Evolutionary conservation across 2,113 vertebrate genomes (phyloP).

Genomic region (Sterna hirundo): DNA sequence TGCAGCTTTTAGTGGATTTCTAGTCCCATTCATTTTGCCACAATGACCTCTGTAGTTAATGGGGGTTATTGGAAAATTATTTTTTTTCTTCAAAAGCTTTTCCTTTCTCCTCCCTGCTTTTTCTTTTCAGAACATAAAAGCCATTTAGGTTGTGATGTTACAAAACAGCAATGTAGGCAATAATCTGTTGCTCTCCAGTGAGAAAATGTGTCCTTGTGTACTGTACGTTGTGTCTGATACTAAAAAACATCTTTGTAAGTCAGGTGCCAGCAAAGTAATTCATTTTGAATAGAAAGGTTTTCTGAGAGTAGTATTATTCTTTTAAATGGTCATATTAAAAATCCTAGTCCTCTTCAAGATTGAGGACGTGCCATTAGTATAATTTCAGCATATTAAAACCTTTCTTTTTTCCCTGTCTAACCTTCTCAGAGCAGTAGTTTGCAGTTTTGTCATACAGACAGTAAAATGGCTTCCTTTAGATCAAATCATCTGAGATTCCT

Average conservation of each 20-base stretch:
- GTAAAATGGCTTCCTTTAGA: background rate
- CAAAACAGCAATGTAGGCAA: constrained; percentile 63
- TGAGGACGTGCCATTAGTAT: background rate
- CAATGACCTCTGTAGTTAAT: constrained; percentile 76
- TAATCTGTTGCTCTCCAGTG: constrained; percentile 45
- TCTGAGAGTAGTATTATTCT: constrained; percentile 11
- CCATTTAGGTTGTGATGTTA: constrained; percentile 72
- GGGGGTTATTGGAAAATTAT: constrained; percentile 71
- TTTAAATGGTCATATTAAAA: constrained; percentile 30
- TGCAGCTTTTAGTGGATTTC: constrained; percentile 77
- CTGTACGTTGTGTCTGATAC: background rate
- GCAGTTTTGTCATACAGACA: background rate
- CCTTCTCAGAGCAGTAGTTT: background rate
- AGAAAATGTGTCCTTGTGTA: constrained; percentile 37
- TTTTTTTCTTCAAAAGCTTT: constrained; percentile 67
- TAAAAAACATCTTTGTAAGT: background rate
- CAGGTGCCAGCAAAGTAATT: constrained; percentile 14
- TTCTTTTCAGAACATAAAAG: constrained; percentile 71
- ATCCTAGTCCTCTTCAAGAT: background rate
- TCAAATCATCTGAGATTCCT: background rate
- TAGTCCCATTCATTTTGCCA: constrained; percentile 74
- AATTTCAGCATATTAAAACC: constrained; percentile 15
- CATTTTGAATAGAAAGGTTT: constrained; percentile 1
- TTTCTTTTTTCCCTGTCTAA: background rate
- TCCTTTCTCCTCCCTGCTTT: constrained; percentile 45